Evolutionary conservation across 2,888 invertebrate genomes (phyloP), one percentile per base, ranked within the genome.

Genomic region (Eupeodes latifasciatus): DNA sequence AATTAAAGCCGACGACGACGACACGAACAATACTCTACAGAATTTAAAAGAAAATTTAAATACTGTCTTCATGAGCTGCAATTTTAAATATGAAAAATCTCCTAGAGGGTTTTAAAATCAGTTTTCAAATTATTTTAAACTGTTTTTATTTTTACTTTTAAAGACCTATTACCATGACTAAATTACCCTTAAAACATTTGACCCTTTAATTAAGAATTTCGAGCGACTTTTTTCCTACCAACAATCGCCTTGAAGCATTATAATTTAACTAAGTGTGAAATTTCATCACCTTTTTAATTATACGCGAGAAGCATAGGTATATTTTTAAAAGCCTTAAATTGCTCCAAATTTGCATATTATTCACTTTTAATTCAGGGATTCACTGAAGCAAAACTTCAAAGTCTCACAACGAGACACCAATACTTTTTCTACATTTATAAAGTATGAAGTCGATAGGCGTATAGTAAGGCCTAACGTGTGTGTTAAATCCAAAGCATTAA

Each of bases 201-300:
- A 53, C 71, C 19, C 44, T 71, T 40, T 67, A 55, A 55, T 71
- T 71, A 71, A 34, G 67, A 4, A 5, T 67, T 36, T n/a, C 0
- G 0, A 67, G 14, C 19, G 10, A 7, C 51, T 66, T 59, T 14
- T 47, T 10, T 47, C 4, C 10, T 59, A 6, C n/a, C 19, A 47
- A 59, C 57, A 47, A 47, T 76, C 66, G 79, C 76, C 86, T 72
- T 55, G n/a, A 53, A 87, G 71, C 83, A 10, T 47, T 83, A 76
- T 83, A 71, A 83, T 61, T 82, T 59, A 82, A 55, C 67, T 57
- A 59, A 51, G 57, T 53, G 62, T 55, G 64, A 77, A 85, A 40
- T 69, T 69, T 88, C 85, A 81, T 75, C 88, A 88, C 85, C 78
- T 81, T 81, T 78, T 88, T 71, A 88, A 88, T 88, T 81, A 71